Evolutionary conservation across 30 jellyfish, hydroid and myxozoan genomes (phyloP).

Genomic region (Chironex yamaguchii): DNA sequence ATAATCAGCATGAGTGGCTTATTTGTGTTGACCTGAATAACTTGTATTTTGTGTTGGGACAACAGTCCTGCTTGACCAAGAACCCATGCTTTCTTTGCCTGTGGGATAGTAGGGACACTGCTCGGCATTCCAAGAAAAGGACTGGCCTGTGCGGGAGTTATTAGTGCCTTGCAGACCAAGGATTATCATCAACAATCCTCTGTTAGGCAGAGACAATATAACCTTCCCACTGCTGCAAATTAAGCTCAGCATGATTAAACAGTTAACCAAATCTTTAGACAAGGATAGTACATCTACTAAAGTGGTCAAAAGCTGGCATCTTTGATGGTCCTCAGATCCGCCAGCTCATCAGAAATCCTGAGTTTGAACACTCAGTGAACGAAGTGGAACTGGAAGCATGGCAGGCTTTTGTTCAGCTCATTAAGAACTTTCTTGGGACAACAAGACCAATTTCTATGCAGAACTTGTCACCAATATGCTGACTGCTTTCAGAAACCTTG

Average conservation of each 20-base stretch:
- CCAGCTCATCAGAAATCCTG: slow-evolving; percentile 33
- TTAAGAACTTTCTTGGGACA: background rate
- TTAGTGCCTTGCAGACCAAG: slow-evolving; percentile 30
- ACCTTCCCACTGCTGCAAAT: slow-evolving; percentile 20
- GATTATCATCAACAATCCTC: slow-evolving; percentile 10
- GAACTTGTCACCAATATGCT: background rate
- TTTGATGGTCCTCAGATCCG: slow-evolving; percentile 53
- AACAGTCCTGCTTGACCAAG: background rate
- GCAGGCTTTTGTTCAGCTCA: background rate
- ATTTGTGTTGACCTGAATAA: background rate
- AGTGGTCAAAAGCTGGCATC: slow-evolving; percentile 18
- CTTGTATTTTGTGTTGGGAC: background rate
- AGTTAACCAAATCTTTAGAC: slow-evolving; percentile 6
- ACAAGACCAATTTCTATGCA: background rate
- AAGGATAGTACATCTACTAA: slow-evolving; percentile 5
- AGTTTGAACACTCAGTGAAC: background rate
- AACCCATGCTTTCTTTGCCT: slow-evolving; percentile 3
- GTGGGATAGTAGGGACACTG: slow-evolving; percentile 24
- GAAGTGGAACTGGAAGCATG: slow-evolving; percentile 3
- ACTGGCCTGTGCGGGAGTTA: slow-evolving; percentile 37
- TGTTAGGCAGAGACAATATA: slow-evolving; percentile 5
- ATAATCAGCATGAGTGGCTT: background rate
- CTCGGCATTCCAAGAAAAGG: slow-evolving; percentile 16
- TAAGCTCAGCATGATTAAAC: slow-evolving; percentile 22
- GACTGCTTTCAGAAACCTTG: background rate